Base-by-base conservation (phyloP, 2,797 vertebrate genomes). In the Dromococcyx pavoninus region DNA sequence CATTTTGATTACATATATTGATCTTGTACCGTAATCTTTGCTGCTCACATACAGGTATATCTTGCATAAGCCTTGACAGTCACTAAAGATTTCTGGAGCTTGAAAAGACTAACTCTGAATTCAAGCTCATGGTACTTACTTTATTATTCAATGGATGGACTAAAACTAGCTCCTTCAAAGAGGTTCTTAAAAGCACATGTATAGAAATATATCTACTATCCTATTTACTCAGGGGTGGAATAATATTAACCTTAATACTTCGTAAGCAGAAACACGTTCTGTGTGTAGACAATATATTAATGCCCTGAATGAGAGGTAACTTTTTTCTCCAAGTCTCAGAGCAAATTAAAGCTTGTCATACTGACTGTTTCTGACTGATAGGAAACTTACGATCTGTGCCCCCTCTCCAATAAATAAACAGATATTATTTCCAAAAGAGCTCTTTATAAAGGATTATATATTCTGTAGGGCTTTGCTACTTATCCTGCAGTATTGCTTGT, bases 21-120 rank as follows among this genome's bases (percentile, higher is more conserved):
- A 94, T 96, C 78, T 86, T 91, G 74, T 37, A 65, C 44, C 62
- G 91, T 96, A 95, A 92, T 83, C 69, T 96, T 78, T 89, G 37
- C 50, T 90, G 87, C 80, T 93, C 72, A 94, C 62, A 84, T 79
- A 53, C n/a, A 27, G 44, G 44, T 83, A 80, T 83, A 32, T 74
- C 84, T 91, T 83, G 65, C 72, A 57, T 75, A 82, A 86, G 44
- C 10, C 60, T 94, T 94, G 82, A 83, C 3, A 13, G 61, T 88
- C 73, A 37, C 48, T 60, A 69, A 64, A 84, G 64, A 92, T 94
- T 95, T 95, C 83, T 90, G 70, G 80, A 91, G 60, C 54, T 73
- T 80, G 80, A 89, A 91, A 91, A 56, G 62, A 91, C 94, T 94
- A 94, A 82, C 48, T 51, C 62, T 84, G 30, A 92, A 92, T 89